These are phyloP conservation scores for Linnaemya tessellans DNA, from an alignment of 2,888 invertebrate species.

Conservation along the genomic window DNA sequence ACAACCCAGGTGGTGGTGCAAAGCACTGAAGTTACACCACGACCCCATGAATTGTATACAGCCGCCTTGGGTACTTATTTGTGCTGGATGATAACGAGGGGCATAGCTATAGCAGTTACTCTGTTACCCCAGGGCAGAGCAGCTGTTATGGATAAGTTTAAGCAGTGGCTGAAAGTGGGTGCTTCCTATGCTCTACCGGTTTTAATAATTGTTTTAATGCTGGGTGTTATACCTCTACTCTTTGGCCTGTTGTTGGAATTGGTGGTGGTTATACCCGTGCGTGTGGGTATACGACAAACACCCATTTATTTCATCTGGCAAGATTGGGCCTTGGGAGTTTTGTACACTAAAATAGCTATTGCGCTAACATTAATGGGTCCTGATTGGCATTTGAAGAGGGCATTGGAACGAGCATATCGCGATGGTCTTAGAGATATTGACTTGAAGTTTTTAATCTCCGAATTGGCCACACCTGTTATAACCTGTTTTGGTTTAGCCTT, in stretches of 20 bases:
- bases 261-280: constrained; percentile 94
- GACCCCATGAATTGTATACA: constrained; percentile 97
- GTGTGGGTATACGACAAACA: constrained; percentile 96
- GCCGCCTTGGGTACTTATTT: constrained; percentile 96
- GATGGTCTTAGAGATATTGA: constrained; percentile 97
- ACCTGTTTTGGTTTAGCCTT: constrained; percentile 94
- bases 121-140: constrained; percentile 95
- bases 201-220: constrained; percentile 86
- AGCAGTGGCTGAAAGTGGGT: constrained; percentile 89
- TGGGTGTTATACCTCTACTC: constrained; percentile 95
- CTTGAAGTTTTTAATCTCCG: constrained; percentile 91
- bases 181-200: constrained; percentile 91
- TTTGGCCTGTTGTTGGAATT: constrained; percentile 96
- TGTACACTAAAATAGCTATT: constrained; percentile 98
- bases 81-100: constrained; percentile 96
- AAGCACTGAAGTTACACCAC: constrained; percentile 83
- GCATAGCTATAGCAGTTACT: constrained; percentile 90
- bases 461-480: constrained; percentile 95
- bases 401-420: constrained; percentile 96
- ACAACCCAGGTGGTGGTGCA: constrained; percentile 73
- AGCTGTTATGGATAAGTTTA: constrained; percentile 88
- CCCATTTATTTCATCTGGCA: constrained; percentile 95
- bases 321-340: constrained; percentile 98
- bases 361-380: constrained; percentile 99
- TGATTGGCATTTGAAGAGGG: constrained; percentile 95